These are phyloP conservation scores for Conops quadrifasciatus DNA, from an alignment of 2,888 invertebrate genomes.

Conservation along the genomic window DNA sequence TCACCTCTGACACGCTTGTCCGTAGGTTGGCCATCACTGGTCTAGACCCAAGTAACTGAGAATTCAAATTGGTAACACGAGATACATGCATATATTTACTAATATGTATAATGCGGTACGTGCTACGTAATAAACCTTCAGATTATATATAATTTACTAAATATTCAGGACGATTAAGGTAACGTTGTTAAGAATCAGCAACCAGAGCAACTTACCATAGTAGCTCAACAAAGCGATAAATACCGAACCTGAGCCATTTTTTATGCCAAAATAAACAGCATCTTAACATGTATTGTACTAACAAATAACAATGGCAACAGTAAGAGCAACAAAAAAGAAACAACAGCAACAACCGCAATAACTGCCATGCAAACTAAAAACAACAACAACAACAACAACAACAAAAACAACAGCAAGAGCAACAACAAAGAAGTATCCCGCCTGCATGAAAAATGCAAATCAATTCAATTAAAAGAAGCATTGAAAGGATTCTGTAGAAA, in stretches of 20 bases:
- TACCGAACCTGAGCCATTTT: slow-evolving; percentile 6
- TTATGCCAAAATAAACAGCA: slow-evolving; percentile 18
- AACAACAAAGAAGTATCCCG: slow-evolving; percentile 44
- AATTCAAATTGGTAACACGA: no score
- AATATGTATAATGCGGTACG: no score
- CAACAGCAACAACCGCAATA: no score
- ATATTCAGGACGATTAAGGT: neutral
- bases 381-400: slow-evolving; percentile 6
- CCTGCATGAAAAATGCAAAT: slow-evolving; percentile 65
- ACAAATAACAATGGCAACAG: no score
- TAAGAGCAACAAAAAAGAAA: no score
- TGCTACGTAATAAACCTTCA: neutral
- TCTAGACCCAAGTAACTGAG: no score
- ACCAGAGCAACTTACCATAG: neutral
- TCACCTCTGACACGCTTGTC: no score
- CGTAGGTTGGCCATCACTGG: no score
- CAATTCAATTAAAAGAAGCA: slow-evolving; percentile 60
- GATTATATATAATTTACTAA: neutral
- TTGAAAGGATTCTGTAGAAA: slow-evolving; percentile 39
- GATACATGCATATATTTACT: no score
- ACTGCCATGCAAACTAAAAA: neutral
- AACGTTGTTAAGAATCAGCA: slow-evolving; percentile 10
- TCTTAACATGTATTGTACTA: no score
- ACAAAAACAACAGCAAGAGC: slow-evolving; percentile 22
- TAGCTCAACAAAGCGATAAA: slow-evolving; percentile 6